These are phyloP conservation scores for Coendou prehensilis DNA, from an alignment of 2,797 vertebrate genomes.

Conservation along the genomic window DNA sequence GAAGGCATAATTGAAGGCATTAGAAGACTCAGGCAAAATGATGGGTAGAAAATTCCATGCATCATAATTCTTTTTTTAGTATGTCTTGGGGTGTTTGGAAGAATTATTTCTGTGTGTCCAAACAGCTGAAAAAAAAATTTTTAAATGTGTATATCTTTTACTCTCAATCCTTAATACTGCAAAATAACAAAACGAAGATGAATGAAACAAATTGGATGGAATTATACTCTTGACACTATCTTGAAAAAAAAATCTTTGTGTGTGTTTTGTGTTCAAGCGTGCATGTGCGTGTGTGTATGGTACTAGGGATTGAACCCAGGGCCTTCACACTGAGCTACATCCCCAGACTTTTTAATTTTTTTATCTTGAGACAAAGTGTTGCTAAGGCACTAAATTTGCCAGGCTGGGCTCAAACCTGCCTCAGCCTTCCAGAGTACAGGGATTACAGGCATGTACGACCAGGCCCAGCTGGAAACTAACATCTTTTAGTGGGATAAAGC, in stretches of 20 bases:
- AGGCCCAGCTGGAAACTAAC: not conserved
- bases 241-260: not conserved
- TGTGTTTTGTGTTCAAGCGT: not conserved
- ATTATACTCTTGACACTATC: not conserved
- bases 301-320: not conserved
- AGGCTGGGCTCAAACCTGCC: not conserved
- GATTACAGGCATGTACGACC: not conserved
- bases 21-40: not conserved
- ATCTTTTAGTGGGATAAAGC: slow-evolving; percentile 5
- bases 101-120: not conserved
- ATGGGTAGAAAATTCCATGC: not conserved
- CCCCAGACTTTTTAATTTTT: not conserved
- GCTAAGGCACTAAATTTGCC: too few species aligned
- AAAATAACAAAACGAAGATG: not conserved
- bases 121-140: too few species aligned
- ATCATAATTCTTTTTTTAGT: not conserved
- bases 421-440: not conserved
- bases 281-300: not conserved
- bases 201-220: not conserved
- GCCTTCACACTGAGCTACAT: not conserved
- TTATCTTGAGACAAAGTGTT: not conserved
- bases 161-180: not conserved
- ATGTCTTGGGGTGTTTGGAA: not conserved
- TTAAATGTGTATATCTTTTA: too few species aligned
- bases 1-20: not conserved